A percentile compares a stretch with the other conserved stretches of the same genome.
Conservation (phyloP, 2,888 invertebrate species). For the Orthosia gothica region DNA sequence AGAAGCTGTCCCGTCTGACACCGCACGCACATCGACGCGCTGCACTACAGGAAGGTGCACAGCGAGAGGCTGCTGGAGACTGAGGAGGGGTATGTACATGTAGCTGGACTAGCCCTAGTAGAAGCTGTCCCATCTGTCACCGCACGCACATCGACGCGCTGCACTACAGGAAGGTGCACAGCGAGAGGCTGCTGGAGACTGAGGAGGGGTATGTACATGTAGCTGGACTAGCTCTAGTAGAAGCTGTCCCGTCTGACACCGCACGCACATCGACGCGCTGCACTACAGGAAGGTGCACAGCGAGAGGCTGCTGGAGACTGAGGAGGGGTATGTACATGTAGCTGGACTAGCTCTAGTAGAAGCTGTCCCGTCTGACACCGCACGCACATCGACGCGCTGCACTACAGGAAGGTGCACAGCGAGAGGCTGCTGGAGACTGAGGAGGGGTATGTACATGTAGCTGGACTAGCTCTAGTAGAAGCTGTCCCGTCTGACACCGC, state of each 20-base stretch:
- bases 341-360: slow-evolving; percentile 95
- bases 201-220: slow-evolving; percentile 94
- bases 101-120: slow-evolving; percentile 93
- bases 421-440: slow-evolving; percentile 97
- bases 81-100: slow-evolving; percentile 94
- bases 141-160: slow-evolving; percentile 99
- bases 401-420: slow-evolving; percentile 97
- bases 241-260: slow-evolving; percentile 98
- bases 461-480: too few species aligned
- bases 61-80: slow-evolving; percentile 96
- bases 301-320: slow-evolving; percentile 96
- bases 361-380: slow-evolving; percentile 97
- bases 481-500: too few species aligned
- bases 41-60: slow-evolving; percentile 98
- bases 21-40: slow-evolving; percentile 98
- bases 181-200: slow-evolving; percentile 96
- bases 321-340: slow-evolving; percentile 94
- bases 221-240: slow-evolving; percentile 94
- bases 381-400: slow-evolving; percentile 99
- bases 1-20: slow-evolving; percentile 98
- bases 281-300: slow-evolving; percentile 98
- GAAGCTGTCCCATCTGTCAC: slow-evolving; percentile 98
- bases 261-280: slow-evolving; percentile 98
- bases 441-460: slow-evolving; percentile 93
- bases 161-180: slow-evolving; percentile 97